Conservation (phyloP, 1,140 invertebrate genomes). For the Eriosoma lanigerum region DNA sequence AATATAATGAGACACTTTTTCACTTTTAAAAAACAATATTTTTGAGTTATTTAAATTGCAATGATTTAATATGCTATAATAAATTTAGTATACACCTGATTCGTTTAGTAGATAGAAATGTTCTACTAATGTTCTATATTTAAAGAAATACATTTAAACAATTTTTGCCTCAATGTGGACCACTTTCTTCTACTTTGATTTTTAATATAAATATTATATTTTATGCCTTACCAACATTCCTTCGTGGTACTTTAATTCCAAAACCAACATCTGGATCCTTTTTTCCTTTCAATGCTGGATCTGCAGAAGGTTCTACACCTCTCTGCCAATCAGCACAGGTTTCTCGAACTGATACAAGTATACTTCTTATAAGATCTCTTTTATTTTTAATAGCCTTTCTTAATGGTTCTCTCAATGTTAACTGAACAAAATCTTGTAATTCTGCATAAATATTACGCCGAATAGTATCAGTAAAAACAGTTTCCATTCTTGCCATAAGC, state of each 20-base stretch:
- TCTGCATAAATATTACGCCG: constrained; percentile 93
- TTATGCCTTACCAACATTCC: constrained; percentile 79
- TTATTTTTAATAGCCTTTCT: constrained; percentile 98
- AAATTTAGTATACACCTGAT: no score
- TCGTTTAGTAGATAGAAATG: no score
- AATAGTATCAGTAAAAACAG: constrained; percentile 95
- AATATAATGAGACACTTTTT: no score
- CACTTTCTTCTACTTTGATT: no score
- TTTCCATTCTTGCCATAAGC: constrained; percentile 96
- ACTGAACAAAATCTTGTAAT: constrained; percentile 96
- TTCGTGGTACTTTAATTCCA: constrained; percentile 86
- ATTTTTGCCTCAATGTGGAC: no score
- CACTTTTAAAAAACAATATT: no score
- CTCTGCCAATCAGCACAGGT: constrained; percentile 95
- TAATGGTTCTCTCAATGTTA: constrained; percentile 85
- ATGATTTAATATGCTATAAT: no score
- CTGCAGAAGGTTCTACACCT: constrained; percentile 86
- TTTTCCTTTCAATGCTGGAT: constrained; percentile 92
- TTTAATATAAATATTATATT: background rate
- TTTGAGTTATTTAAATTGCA: no score
- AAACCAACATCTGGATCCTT: constrained; percentile 91
- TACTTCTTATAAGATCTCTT: constrained; percentile 92
- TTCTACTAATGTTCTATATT: no score
- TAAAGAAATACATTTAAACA: no score
- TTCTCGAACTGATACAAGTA: constrained; percentile 92